Percentiles rank a stretch among this genome's conserved stretches.
phyloP scores from a whole-genome alignment of 2,113 vertebrate species.

The Chrysemys picta region DNA sequence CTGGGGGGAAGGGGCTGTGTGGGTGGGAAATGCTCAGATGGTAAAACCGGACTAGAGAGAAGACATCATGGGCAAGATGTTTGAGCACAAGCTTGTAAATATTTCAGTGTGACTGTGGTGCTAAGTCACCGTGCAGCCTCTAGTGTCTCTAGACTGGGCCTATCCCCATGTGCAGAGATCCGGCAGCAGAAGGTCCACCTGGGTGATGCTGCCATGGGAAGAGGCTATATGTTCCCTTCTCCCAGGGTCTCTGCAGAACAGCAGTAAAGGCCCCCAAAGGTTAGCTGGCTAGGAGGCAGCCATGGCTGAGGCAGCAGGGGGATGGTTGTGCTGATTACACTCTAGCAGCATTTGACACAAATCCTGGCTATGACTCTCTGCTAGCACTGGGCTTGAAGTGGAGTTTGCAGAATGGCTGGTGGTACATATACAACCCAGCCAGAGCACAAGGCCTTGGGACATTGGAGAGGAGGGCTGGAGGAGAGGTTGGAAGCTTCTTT shows the following conservation, averaged over 20 bases:
- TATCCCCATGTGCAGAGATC: background rate
- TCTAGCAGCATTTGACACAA: background rate
- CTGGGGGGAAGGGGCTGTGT: constrained; percentile 16
- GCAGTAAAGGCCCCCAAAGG: accelerated
- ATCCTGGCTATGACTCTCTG: background rate
- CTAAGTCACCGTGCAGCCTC: background rate
- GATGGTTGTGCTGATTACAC: background rate
- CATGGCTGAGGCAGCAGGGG: background rate
- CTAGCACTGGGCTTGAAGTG: constrained; percentile 11
- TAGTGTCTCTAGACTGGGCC: background rate
- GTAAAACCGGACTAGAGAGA: background rate
- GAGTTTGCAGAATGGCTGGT: constrained; percentile 49
- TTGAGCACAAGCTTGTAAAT: background rate
- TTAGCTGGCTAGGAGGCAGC: background rate
- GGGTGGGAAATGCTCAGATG: background rate
- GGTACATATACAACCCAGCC: constrained; percentile 56
- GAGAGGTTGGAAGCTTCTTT: constrained; percentile 39
- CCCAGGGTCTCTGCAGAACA: background rate
- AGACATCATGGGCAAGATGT: background rate
- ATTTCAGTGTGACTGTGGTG: background rate
- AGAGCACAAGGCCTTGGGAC: background rate
- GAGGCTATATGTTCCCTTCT: background rate
- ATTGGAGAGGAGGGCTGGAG: background rate
- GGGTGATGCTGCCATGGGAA: background rate
- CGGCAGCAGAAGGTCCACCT: background rate